Evolutionary conservation across 2,113 vertebrate genomes (phyloP).

Genomic region (Etheostoma cragini): DNA sequence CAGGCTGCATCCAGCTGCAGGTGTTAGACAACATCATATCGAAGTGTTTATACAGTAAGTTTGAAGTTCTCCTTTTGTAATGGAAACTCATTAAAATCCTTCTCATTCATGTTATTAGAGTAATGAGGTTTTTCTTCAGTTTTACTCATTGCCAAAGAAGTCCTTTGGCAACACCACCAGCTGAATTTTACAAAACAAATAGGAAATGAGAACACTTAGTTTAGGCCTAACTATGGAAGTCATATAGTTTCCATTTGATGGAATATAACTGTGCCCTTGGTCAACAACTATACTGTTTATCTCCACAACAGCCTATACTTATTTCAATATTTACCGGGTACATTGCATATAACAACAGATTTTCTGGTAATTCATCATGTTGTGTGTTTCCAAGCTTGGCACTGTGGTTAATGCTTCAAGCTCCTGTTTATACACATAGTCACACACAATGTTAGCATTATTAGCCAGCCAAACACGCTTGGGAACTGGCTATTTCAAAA

Average conservation of each 20-base stretch:
- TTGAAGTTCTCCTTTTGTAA: conserved; percentile 15
- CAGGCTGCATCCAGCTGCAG: conserved; percentile 26
- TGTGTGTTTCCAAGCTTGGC: conserved; percentile 24
- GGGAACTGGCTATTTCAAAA: conserved; percentile 18
- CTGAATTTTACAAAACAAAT: conserved; percentile 3
- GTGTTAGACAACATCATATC: conserved; percentile 38
- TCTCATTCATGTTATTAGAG: neutral
- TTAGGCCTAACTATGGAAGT: neutral
- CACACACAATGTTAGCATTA: conserved; percentile 13
- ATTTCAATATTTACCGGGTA: conserved; percentile 15
- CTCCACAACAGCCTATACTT: conserved; percentile 5
- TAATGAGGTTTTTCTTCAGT: neutral
- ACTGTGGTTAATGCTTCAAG: conserved; percentile 32
- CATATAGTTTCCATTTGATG: neutral
- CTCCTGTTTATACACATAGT: conserved; percentile 25
- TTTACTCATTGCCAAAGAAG: neutral
- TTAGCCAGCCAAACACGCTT: conserved; percentile 5
- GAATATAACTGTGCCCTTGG: neutral
- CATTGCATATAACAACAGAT: conserved; percentile 13
- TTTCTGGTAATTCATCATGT: neutral
- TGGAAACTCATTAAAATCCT: conserved; percentile 6
- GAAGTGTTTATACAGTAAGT: neutral
- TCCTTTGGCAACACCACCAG: neutral
- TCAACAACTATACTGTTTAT: conserved; percentile 1
- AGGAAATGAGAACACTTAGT: neutral